These are phyloP conservation scores for Decapterus maruadsi DNA, from an alignment of 2,797 vertebrate species.

Conservation along the genomic window DNA sequence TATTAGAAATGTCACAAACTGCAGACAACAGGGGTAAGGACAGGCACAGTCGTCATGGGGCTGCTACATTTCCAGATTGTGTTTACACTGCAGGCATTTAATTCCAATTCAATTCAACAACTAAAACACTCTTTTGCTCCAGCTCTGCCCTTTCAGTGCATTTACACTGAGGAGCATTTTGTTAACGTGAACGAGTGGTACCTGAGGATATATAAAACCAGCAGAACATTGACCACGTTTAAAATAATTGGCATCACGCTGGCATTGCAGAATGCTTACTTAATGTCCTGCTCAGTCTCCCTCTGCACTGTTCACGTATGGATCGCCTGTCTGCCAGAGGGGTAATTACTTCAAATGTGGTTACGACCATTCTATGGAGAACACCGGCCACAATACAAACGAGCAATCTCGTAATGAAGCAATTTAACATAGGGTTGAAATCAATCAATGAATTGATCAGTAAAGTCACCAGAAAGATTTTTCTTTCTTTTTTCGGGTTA, in stretches of 20 bases:
- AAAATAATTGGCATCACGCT: slow-evolving; percentile 72
- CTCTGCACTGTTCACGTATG: slow-evolving; percentile 68
- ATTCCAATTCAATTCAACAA: background rate
- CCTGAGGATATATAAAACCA: slow-evolving; percentile 49
- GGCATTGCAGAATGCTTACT: slow-evolving; percentile 66
- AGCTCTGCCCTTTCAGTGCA: background rate
- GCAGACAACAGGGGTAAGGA: slow-evolving; percentile 7
- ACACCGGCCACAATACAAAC: slow-evolving; percentile 18
- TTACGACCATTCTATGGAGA: slow-evolving; percentile 38
- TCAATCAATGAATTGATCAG: background rate
- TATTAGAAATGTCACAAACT: slow-evolving; percentile 62
- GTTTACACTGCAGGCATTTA: background rate
- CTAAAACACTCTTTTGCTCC: background rate
- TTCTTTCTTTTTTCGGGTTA: background rate
- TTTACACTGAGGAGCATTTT: slow-evolving; percentile 44
- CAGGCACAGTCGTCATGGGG: background rate
- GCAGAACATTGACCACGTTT: slow-evolving; percentile 62
- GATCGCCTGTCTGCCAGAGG: slow-evolving; percentile 64
- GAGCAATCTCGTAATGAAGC: slow-evolving; percentile 34
- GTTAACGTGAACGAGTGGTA: slow-evolving; percentile 48
- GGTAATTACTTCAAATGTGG: slow-evolving; percentile 66
- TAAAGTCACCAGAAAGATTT: background rate
- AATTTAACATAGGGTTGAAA: slow-evolving; percentile 11
- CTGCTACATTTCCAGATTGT: background rate
- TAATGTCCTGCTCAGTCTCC: slow-evolving; percentile 70